These are phyloP conservation scores for Hydractinia symbiolongicarpus DNA, from an alignment of 30 jellyfish, hydroid and myxozoan genomes.

Conservation along the genomic window DNA sequence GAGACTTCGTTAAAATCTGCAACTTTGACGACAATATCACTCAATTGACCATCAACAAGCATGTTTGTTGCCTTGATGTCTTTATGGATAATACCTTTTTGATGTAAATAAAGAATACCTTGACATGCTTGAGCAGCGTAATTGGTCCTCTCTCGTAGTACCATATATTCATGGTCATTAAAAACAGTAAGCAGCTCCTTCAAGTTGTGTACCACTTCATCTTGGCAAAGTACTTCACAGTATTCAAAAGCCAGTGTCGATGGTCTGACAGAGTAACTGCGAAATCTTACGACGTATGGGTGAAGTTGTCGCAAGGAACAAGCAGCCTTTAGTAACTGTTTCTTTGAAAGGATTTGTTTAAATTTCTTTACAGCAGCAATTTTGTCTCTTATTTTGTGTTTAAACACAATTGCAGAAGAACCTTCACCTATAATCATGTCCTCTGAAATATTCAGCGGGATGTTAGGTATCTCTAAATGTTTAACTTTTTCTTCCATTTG, in stretches of 20 bases:
- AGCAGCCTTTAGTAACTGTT: conserved; percentile 1
- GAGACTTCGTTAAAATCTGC: conserved; percentile 13
- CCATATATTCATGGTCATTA: conserved; percentile 17
- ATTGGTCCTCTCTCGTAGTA: conserved; percentile 2
- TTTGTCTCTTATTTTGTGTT: conserved; percentile 14
- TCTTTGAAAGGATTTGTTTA: conserved; percentile 17
- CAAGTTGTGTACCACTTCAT: conserved; percentile 10
- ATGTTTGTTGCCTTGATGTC: conserved; percentile 20
- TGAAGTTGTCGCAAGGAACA: conserved; percentile 7
- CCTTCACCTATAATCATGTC: conserved; percentile 28
- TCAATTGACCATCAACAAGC: conserved; percentile 21
- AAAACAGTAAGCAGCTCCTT: conserved; percentile 17
- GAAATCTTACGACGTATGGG: conserved; percentile 28
- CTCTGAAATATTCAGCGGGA: not conserved
- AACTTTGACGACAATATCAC: conserved; percentile 18
- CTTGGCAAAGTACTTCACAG: conserved; percentile 7
- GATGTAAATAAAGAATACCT: conserved; percentile 16
- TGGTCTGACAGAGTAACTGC: conserved; percentile 25
- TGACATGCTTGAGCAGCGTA: not conserved
- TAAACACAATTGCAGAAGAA: conserved; percentile 32
- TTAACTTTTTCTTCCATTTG: not conserved
- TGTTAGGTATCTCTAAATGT: not conserved
- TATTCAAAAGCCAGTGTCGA: conserved; percentile 26
- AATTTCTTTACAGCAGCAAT: conserved; percentile 20
- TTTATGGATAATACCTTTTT: conserved; percentile 20